Evolutionary conservation across 2,888 invertebrate genomes (phyloP).

Genomic region (Seladonia tumulorum): DNA sequence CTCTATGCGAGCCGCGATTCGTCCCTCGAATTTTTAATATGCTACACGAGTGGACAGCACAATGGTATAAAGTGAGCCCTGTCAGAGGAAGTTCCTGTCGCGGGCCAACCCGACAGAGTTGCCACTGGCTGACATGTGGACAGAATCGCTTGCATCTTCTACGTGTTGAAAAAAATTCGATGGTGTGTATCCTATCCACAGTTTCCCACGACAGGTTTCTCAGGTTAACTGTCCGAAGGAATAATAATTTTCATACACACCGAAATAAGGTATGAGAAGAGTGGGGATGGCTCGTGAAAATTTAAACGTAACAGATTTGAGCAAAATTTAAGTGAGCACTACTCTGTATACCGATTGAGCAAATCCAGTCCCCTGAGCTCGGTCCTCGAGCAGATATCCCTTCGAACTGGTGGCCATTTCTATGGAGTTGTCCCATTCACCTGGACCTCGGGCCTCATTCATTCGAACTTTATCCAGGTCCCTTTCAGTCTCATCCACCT

Average conservation of each 20-base stretch:
- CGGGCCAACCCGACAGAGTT: not conserved
- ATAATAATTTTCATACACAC: too few species aligned
- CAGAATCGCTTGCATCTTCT: not conserved
- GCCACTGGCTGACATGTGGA: conserved; percentile 11
- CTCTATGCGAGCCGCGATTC: not conserved
- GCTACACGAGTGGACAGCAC: not conserved
- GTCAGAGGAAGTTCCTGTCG: not conserved
- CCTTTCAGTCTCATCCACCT: conserved; percentile 43
- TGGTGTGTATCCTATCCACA: not conserved
- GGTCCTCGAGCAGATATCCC: not conserved
- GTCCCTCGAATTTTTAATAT: not conserved
- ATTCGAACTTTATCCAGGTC: not conserved
- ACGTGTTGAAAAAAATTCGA: not conserved
- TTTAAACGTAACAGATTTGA: too few species aligned
- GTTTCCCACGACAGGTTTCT: not conserved
- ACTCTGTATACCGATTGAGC: not conserved
- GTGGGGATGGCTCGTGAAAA: not conserved
- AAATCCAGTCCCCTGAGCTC: not conserved
- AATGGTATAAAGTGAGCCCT: not conserved
- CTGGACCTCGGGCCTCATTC: conserved; percentile 29
- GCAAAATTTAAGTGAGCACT: too few species aligned
- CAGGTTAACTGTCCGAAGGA: too few species aligned
- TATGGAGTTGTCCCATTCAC: conserved; percentile 39
- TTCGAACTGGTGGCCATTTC: conserved; percentile 2
- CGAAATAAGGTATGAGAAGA: not conserved